Conservation (phyloP, 2,113 vertebrate genomes). For the Proterorhinus semilunaris region DNA sequence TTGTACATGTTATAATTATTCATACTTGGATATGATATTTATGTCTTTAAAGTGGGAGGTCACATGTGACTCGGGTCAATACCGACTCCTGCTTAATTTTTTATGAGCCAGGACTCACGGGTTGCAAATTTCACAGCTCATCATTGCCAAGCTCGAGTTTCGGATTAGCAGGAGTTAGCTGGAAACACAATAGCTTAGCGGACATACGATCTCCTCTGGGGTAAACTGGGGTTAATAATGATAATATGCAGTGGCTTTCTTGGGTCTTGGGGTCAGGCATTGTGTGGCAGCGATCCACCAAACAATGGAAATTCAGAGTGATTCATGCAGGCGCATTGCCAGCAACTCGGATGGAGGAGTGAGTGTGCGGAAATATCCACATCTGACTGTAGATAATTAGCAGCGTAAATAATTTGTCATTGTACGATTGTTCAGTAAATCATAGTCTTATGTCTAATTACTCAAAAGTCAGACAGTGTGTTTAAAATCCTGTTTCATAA, state of each 20-base stretch:
- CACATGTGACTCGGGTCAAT: conserved; percentile 45
- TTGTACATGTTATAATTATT: not conserved
- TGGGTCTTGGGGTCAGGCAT: conserved; percentile 50
- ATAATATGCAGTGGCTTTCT: conserved; percentile 45
- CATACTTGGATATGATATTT: conserved; percentile 1
- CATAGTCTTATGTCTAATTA: conserved; percentile 36
- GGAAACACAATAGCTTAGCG: conserved; percentile 52
- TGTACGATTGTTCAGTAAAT: not conserved
- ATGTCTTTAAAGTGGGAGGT: conserved; percentile 37
- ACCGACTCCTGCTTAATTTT: conserved; percentile 65
- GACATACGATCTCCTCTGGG: conserved; percentile 59
- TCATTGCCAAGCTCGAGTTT: conserved; percentile 62
- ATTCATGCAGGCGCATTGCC: conserved; percentile 25
- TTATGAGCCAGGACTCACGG: conserved; percentile 62
- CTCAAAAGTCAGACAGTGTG: conserved; percentile 20
- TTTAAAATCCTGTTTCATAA: not conserved
- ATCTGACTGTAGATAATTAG: conserved; percentile 7
- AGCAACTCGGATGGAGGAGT: conserved; percentile 5
- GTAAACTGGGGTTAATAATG: conserved; percentile 58
- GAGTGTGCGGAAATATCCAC: conserved; percentile 10
- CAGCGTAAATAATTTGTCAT: not conserved
- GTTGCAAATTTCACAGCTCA: conserved; percentile 71
- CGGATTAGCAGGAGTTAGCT: conserved; percentile 41
- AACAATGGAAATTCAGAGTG: conserved; percentile 36
- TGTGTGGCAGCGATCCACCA: conserved; percentile 28